Evolutionary conservation across 2,113 vertebrate species (phyloP).

Genomic region (Sturnira hondurensis): DNA sequence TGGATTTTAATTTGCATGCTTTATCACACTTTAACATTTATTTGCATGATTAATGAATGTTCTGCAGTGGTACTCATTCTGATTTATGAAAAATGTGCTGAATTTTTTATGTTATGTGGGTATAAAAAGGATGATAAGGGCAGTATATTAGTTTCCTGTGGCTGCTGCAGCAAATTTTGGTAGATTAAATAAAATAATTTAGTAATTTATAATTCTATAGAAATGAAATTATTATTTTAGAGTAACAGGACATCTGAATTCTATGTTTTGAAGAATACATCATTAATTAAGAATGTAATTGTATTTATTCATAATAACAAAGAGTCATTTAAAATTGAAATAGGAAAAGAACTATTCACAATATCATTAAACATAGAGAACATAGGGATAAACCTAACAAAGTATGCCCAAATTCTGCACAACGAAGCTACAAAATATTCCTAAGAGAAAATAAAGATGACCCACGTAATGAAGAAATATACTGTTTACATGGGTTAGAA

Average conservation of each 20-base stretch:
- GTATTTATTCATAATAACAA: background rate
- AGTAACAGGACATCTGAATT: background rate
- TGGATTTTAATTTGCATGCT: constrained; percentile 44
- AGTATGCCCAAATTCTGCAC: background rate
- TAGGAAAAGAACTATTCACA: background rate
- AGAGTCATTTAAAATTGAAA: background rate
- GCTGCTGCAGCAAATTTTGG: background rate
- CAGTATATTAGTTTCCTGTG: background rate
- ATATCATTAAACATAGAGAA: background rate
- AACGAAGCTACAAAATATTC: background rate
- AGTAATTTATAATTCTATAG: background rate
- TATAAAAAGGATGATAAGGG: background rate
- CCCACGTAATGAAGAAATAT: background rate
- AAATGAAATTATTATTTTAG: background rate
- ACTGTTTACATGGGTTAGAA: background rate
- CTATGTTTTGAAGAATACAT: background rate
- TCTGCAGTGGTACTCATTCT: background rate
- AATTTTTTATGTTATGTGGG: background rate
- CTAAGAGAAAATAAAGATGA: background rate
- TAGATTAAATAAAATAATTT: background rate
- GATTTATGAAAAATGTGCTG: constrained; percentile 17
- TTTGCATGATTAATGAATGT: constrained; percentile 25
- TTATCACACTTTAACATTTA: constrained; percentile 25
- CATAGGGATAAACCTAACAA: background rate
- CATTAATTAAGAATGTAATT: background rate